Evolutionary conservation across 2,888 invertebrate species (phyloP).

Genomic region (Parnassius mnemosyne): DNA sequence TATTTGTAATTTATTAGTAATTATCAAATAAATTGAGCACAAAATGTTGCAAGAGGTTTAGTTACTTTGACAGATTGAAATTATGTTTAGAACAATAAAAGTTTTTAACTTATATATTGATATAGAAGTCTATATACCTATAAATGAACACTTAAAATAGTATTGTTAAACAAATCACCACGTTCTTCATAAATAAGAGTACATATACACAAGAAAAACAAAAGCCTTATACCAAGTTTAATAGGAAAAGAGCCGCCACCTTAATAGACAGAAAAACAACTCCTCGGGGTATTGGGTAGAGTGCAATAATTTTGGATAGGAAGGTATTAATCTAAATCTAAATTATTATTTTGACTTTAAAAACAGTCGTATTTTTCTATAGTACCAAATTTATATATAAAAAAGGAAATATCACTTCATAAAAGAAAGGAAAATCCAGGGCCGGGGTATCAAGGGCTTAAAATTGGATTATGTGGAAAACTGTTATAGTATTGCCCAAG

Average conservation of each 20-base stretch:
- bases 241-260: slow-evolving; percentile 73
- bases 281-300: slow-evolving; percentile 50
- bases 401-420: neutral
- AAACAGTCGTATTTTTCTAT: slow-evolving; percentile 25
- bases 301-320: slow-evolving; percentile 36
- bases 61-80: no score
- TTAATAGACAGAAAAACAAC: slow-evolving; percentile 63
- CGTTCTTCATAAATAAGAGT: slow-evolving; percentile 45
- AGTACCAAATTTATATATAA: slow-evolving; percentile 3
- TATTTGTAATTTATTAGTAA: neutral
- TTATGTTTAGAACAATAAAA: neutral
- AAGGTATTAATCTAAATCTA: slow-evolving; percentile 29
- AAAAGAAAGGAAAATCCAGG: slow-evolving; percentile 43
- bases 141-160: slow-evolving; percentile 34
- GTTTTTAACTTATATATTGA: neutral
- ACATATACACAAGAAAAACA: slow-evolving; percentile 61
- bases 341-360: slow-evolving; percentile 28
- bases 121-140: slow-evolving; percentile 11
- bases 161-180: slow-evolving; percentile 66
- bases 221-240: slow-evolving; percentile 67
- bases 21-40: neutral
- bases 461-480: slow-evolving; percentile 57
- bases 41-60: slow-evolving; percentile 9
- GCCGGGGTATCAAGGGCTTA: slow-evolving; percentile 41
- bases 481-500: slow-evolving; percentile 50